These are phyloP conservation scores for Opisthocomus hoazin DNA, from an alignment of 2,113 vertebrate species.

Conservation along the genomic window DNA sequence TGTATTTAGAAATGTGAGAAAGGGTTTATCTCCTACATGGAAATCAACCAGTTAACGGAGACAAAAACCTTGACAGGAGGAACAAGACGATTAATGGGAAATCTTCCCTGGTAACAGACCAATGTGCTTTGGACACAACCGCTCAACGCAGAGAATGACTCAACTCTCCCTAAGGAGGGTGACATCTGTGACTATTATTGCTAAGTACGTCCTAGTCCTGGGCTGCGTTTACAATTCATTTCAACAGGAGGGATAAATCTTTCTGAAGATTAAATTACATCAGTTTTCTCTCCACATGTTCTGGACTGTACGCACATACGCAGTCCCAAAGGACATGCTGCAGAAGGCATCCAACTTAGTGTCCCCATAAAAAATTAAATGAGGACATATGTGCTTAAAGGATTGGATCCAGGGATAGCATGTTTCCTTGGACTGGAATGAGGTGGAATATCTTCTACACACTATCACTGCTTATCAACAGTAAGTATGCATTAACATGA, in stretches of 20 bases:
- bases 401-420: neutral
- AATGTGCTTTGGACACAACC: neutral
- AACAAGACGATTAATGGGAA: neutral
- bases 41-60: neutral
- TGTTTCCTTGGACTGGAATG: neutral
- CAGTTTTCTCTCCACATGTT: neutral
- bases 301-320: neutral
- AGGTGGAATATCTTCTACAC: neutral
- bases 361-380: neutral
- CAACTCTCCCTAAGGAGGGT: neutral
- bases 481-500: neutral
- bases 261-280: slow-evolving; percentile 16
- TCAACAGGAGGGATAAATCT: neutral
- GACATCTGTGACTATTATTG: neutral
- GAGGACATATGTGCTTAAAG: neutral
- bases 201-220: neutral
- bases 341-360: neutral
- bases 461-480: neutral
- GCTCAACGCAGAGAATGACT: neutral
- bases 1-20: neutral
- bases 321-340: neutral
- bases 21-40: neutral
- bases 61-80: neutral
- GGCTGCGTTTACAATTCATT: neutral
- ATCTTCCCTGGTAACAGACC: neutral